phyloP scores from a whole-genome alignment of 2,113 vertebrate species.

The Jaculus jaculus region DNA sequence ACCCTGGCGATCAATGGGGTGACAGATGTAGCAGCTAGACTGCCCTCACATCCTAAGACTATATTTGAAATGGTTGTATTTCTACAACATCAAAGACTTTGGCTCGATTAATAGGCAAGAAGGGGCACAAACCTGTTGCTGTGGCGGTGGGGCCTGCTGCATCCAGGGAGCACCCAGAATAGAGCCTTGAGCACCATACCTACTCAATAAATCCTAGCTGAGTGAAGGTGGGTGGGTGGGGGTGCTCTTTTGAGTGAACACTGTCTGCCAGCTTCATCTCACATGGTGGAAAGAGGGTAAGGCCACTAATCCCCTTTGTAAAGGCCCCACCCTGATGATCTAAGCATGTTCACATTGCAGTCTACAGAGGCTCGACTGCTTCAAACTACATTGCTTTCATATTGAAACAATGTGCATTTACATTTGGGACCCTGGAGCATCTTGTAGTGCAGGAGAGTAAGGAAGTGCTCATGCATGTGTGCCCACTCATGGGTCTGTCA shows the following conservation, averaged over 20 bases:
- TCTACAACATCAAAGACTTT: background rate
- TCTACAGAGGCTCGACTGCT: background rate
- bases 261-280: no score
- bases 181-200: background rate
- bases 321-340: no score
- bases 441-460: background rate
- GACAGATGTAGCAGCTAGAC: no score
- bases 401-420: background rate
- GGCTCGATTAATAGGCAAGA: slow-evolving; percentile 7
- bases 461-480: background rate
- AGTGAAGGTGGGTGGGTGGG: background rate
- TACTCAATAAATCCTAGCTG: background rate
- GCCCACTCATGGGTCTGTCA: background rate
- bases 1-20: no score
- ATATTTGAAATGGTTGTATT: background rate
- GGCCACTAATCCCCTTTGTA: no score
- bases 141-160: background rate
- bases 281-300: no score
- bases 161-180: background rate
- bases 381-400: background rate
- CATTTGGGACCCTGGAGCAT: background rate
- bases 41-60: background rate
- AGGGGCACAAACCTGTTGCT: background rate
- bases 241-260: no score
- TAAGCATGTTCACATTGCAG: no score